phyloP scores from a whole-genome alignment of 2,888 invertebrate genomes.

The Operophtera brumata region DNA sequence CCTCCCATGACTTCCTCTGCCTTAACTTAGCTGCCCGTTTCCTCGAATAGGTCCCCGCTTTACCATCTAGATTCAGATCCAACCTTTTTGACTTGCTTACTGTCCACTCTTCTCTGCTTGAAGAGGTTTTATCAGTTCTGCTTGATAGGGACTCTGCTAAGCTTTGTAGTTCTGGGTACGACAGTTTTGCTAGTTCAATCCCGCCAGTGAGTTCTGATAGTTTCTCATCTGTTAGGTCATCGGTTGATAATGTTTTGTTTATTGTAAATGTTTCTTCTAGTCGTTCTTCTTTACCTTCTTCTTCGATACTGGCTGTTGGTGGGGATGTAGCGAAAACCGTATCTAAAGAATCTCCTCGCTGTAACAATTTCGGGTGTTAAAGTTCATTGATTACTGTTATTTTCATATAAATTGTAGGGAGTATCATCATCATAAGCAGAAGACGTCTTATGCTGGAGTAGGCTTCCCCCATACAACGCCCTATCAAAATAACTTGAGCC shows the following conservation, averaged over 20 bases:
- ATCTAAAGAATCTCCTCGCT: slow-evolving; percentile 85
- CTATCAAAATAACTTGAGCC: too few relatives aligned
- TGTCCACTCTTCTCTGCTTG: slow-evolving; percentile 72
- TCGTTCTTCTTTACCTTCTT: slow-evolving; percentile 49
- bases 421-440: neutral
- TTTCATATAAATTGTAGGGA: neutral
- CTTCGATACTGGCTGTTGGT: slow-evolving; percentile 64
- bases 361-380: slow-evolving; percentile 28
- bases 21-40: slow-evolving; percentile 71
- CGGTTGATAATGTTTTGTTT: slow-evolving; percentile 40
- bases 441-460: neutral
- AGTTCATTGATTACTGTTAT: neutral
- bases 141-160: slow-evolving; percentile 69
- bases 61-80: slow-evolving; percentile 70
- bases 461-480: neutral
- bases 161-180: slow-evolving; percentile 68
- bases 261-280: slow-evolving; percentile 23
- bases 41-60: slow-evolving; percentile 76
- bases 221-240: slow-evolving; percentile 65
- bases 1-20: slow-evolving; percentile 85
- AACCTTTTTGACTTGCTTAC: slow-evolving; percentile 68
- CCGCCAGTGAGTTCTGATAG: slow-evolving; percentile 67
- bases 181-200: slow-evolving; percentile 67
- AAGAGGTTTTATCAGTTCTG: slow-evolving; percentile 65
- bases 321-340: slow-evolving; percentile 84